These are phyloP conservation scores for Gopherus evgoodei DNA, from an alignment of 2,113 vertebrate species.

Conservation along the genomic window DNA sequence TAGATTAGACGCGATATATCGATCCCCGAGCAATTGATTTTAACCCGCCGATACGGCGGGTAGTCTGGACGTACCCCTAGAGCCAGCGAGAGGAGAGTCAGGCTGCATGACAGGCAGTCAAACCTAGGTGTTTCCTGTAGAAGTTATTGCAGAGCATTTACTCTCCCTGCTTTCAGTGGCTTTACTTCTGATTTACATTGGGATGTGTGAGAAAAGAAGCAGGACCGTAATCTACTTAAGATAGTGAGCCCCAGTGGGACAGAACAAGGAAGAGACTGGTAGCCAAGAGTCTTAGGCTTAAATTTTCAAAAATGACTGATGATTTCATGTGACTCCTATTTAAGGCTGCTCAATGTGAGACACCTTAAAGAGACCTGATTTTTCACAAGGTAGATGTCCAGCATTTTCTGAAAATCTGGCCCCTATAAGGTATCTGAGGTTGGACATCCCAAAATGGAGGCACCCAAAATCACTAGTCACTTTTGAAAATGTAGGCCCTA, in stretches of 20 bases:
- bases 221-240: neutral
- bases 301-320: neutral
- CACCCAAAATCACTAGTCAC: neutral
- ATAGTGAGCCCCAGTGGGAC: neutral
- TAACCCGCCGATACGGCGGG: too few relatives aligned
- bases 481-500: neutral
- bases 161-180: neutral
- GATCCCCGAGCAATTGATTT: too few relatives aligned
- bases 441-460: neutral
- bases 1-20: too few relatives aligned
- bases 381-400: neutral
- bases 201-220: neutral
- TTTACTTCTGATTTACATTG: too few relatives aligned
- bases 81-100: accelerated
- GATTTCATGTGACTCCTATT: neutral
- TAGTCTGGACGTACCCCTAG: neutral
- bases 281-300: neutral
- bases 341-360: neutral
- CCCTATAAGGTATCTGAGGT: neutral
- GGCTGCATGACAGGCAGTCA: neutral
- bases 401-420: neutral
- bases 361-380: neutral
- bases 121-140: neutral
- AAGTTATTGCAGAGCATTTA: neutral
- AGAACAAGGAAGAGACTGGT: neutral